phyloP scores from a whole-genome alignment of 2,797 vertebrate genomes.

The Pseudochirops corinnae region DNA sequence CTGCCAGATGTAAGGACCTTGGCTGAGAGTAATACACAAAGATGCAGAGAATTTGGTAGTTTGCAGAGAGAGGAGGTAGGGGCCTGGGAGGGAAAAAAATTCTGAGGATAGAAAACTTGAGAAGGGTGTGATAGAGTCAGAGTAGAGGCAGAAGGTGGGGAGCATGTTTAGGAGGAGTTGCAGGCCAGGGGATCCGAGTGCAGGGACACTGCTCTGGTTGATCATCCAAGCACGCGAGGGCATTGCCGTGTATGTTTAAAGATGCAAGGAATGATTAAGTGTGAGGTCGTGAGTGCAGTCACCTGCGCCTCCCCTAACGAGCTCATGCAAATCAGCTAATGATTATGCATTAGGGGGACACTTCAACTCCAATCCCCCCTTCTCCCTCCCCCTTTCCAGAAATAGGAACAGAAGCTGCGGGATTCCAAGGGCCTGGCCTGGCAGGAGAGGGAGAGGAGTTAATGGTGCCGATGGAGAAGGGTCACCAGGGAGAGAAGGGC shows the following conservation, averaged over 20 bases:
- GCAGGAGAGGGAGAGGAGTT: not conserved
- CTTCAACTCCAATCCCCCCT: not conserved
- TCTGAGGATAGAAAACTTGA: not conserved
- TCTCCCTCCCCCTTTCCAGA: not conserved
- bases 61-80: not conserved
- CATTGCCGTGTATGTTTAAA: not conserved
- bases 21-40: not conserved
- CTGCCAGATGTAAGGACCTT: not conserved
- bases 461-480: not conserved
- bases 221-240: not conserved
- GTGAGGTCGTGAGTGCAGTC: not conserved
- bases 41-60: not conserved
- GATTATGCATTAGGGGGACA: not conserved
- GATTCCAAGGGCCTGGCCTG: not conserved
- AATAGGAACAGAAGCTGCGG: not conserved
- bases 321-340: constrained; percentile 8
- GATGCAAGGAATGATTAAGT: constrained; percentile 2
- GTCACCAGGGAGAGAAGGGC: not conserved
- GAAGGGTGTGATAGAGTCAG: not conserved
- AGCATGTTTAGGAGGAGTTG: not conserved
- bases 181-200: not conserved
- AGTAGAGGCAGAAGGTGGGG: not conserved
- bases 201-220: not conserved
- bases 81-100: not conserved
- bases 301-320: constrained; percentile 1